Evolutionary conservation across 2,113 vertebrate genomes (phyloP).

Genomic region (Daboia siamensis): DNA sequence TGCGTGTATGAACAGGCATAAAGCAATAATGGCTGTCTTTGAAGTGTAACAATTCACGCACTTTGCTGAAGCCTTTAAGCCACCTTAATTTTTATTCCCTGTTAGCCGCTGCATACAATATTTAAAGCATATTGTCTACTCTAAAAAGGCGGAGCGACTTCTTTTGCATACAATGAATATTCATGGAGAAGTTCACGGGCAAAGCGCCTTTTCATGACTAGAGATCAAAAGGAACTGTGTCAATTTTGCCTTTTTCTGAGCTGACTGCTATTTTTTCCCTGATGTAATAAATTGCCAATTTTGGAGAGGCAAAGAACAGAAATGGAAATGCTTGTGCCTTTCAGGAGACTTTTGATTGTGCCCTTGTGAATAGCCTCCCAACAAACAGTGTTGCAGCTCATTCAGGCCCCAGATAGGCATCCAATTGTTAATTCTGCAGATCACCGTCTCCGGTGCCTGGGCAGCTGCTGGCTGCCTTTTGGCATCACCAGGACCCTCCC

Average conservation of each 20-base stretch:
- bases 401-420: conserved; percentile 66
- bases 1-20: neutral
- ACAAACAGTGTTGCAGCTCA: conserved; percentile 68
- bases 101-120: conserved; percentile 50
- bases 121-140: conserved; percentile 55
- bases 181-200: conserved; percentile 70
- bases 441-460: conserved; percentile 69
- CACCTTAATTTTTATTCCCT: conserved; percentile 4
- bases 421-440: conserved; percentile 71
- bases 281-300: conserved; percentile 74
- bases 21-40: neutral
- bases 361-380: conserved; percentile 68
- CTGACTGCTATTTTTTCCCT: conserved; percentile 69
- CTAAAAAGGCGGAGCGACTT: conserved; percentile 54
- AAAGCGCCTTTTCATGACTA: conserved; percentile 65
- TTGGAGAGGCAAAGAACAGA: conserved; percentile 68
- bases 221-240: conserved; percentile 73
- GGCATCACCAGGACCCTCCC: conserved; percentile 60
- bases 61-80: conserved; percentile 24
- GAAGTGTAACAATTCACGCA: neutral
- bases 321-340: conserved; percentile 70
- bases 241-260: conserved; percentile 69
- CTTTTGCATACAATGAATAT: conserved; percentile 72
- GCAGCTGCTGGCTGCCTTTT: conserved; percentile 69
- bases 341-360: conserved; percentile 68